phyloP scores from a whole-genome alignment of 2,113 vertebrate species.

The Chloroceryle aenea region DNA sequence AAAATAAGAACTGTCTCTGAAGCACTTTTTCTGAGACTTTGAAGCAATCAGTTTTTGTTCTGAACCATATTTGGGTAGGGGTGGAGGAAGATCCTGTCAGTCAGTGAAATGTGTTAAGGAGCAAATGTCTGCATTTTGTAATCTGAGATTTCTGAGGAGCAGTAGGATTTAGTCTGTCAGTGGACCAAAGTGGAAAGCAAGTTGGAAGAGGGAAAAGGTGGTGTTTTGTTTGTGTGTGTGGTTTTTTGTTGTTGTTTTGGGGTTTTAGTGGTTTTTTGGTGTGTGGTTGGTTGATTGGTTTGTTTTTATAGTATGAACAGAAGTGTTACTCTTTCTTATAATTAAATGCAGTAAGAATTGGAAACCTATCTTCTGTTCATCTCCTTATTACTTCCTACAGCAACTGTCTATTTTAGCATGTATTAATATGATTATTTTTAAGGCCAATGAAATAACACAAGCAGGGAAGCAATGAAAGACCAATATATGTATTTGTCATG shows the following conservation, averaged over 20 bases:
- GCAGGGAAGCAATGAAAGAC: neutral
- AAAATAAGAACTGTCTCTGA: neutral
- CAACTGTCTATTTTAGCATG: neutral
- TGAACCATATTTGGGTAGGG: neutral
- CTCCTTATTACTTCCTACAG: neutral
- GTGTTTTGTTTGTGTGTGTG: neutral
- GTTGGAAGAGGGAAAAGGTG: neutral
- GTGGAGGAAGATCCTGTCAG: neutral
- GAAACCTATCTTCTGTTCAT: neutral
- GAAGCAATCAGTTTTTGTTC: neutral
- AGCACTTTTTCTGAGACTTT: neutral
- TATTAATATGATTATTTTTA: neutral
- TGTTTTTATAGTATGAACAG: neutral
- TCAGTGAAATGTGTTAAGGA: neutral
- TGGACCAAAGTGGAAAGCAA: neutral
- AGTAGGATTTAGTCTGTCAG: neutral
- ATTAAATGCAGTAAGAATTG: neutral
- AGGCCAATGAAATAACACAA: neutral
- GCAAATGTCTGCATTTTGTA: rapidly evolving
- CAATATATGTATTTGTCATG: neutral
- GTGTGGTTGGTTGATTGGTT: no score
- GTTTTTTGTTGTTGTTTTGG: neutral
- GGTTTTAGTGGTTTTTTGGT: neutral
- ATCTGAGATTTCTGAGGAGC: neutral
- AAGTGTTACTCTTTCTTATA: neutral